These are phyloP conservation scores for Ceratoteleas bidentatus DNA, from an alignment of 1,140 invertebrate genomes.

Conservation along the genomic window DNA sequence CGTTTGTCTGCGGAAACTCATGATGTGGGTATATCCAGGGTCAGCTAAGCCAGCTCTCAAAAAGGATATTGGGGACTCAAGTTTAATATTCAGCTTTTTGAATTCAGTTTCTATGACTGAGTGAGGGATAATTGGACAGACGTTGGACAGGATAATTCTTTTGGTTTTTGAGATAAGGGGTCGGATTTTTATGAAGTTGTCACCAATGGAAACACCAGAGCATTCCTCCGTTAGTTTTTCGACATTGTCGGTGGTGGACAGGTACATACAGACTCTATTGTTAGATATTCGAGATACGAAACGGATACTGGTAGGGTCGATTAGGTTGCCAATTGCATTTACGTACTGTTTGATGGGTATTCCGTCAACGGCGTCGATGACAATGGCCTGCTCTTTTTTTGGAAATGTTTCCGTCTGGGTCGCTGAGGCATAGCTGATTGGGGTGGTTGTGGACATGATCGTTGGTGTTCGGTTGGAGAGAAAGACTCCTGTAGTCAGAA, in stretches of 20 bases:
- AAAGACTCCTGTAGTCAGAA: conserved; percentile 22
- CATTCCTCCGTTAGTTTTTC: conserved; percentile 6
- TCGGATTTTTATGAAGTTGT: conserved; percentile 5
- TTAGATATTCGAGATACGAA: conserved; percentile 20
- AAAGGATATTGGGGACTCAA: conserved; percentile 19
- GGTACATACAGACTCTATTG: conserved; percentile 15
- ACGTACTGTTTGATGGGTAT: conserved; percentile 9
- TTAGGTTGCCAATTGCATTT: background rate
- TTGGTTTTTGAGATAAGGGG: conserved; percentile 19
- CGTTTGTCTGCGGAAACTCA: background rate
- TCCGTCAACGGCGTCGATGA: conserved; percentile 12
- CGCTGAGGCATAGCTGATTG: conserved; percentile 11
- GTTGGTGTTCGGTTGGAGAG: background rate
- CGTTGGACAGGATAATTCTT: no score
- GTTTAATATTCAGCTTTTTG: conserved; percentile 1
- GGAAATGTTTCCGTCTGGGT: conserved; percentile 4
- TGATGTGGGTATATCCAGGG: background rate
- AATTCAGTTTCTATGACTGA: conserved; percentile 8
- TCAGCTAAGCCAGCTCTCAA: background rate
- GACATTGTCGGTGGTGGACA: background rate
- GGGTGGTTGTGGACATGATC: background rate
- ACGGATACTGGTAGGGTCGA: conserved; percentile 5
- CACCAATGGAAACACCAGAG: conserved; percentile 10
- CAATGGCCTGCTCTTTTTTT: conserved; percentile 13
- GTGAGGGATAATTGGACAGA: conserved; percentile 28